Conservation (phyloP, 2,888 invertebrate species). For the Periphyllus acericola region DNA sequence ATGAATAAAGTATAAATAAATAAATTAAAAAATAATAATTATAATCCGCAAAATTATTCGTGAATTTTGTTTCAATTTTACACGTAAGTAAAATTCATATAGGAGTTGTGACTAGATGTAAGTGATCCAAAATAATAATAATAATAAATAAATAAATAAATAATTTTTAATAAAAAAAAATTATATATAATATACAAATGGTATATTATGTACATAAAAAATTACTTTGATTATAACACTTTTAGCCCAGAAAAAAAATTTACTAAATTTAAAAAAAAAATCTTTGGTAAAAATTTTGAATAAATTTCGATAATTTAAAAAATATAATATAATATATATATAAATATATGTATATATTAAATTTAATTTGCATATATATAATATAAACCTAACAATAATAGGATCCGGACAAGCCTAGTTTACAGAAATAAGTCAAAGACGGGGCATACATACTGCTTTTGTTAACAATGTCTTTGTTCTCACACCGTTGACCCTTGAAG, state of each 20-base stretch:
- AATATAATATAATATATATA: constrained; percentile 31
- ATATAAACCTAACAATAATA: constrained; percentile 75
- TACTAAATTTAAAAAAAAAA: constrained; percentile 55
- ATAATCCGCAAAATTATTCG: constrained; percentile 57
- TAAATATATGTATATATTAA: constrained; percentile 47
- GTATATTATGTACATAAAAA: constrained; percentile 59
- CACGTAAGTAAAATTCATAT: constrained; percentile 48
- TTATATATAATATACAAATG: constrained; percentile 54
- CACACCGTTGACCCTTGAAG: constrained; percentile 82
- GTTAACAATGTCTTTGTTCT: constrained; percentile 80
- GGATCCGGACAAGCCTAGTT: constrained; percentile 80
- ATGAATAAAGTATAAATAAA: constrained; percentile 60
- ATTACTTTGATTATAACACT: constrained; percentile 59
- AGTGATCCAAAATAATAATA: constrained; percentile 59
- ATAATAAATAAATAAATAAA: constrained; percentile 48
- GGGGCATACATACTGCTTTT: constrained; percentile 82
- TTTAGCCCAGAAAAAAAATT: constrained; percentile 47
- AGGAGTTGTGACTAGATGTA: constrained; percentile 60
- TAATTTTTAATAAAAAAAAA: constrained; percentile 44
- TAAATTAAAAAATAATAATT: constrained; percentile 58
- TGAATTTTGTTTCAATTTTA: constrained; percentile 54
- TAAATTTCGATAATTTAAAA: constrained; percentile 57
- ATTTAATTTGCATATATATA: constrained; percentile 50
- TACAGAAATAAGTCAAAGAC: constrained; percentile 74
- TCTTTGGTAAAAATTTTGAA: constrained; percentile 62